Base-by-base conservation (phyloP, 2,888 invertebrate species). In the Caenorhabditis auriculariae region DNA sequence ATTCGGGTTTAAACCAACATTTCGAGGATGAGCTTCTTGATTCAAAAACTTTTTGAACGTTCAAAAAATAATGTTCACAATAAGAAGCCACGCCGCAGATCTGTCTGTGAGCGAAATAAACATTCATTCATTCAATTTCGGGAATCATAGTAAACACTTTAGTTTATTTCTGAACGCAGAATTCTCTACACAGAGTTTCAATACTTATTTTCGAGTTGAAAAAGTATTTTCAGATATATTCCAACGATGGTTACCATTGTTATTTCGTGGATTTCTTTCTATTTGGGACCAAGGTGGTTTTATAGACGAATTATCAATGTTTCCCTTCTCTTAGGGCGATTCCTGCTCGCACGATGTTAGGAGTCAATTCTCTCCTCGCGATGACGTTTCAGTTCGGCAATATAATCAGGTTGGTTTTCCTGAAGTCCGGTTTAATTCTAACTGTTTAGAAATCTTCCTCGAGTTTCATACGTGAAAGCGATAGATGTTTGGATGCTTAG, bases 301-400 rank as follows among this genome's bases (percentile, higher is more conserved):
- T 17, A 17, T 37, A 4, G 4, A 19, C 37, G 7, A 7, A 32
- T 19, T 35, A 48, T 37, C 29, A 50, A n/a, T 48, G 23, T 15
- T 15, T 24, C 27, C 17, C 6, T 19, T 12, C 26, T 60, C 69
- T 32, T 54, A 77, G 77, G 44, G 81, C 81, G 9, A 81, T 81
- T 57, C 81, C 81, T 6, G 81, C 81, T 2, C 63, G 81, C 6
- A 81, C 81, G 6, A 81, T 81, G 81, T 62, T 81, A n/a, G 81
- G 81, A 4, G 81, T 81, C 24, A 81, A 81, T 48, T 74, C 79
- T 4, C 65, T 81, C n/a, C 66, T 81, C 26, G 81, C 81, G 0
- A 81, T 82, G 81, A 82, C 81, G 2, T 80, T 81, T 51, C 81
- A 81, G 52, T 81, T 81, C 51, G 81, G 81, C 38, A 81, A 82